phyloP scores from a whole-genome alignment of 2,113 vertebrate genomes.

The human (Homo sapiens) region DNA sequence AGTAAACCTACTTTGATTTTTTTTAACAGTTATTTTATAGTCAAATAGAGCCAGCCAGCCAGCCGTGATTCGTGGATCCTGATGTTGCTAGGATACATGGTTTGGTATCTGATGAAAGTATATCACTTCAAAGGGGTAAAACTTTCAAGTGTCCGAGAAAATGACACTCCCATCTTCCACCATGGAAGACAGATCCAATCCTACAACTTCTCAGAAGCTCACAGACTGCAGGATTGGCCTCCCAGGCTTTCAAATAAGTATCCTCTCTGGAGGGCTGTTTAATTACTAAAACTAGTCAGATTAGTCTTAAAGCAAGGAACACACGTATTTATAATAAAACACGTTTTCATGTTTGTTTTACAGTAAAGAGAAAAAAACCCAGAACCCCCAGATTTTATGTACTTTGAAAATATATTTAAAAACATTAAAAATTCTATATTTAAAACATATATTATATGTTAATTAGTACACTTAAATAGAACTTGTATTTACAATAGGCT shows the following conservation, averaged over 20 bases:
- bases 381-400: slow-evolving; percentile 83
- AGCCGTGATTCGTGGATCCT: slow-evolving; percentile 50
- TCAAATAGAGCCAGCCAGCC: slow-evolving; percentile 70
- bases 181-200: slow-evolving; percentile 68
- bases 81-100: slow-evolving; percentile 62
- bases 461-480: slow-evolving; percentile 92
- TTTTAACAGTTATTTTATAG: slow-evolving; percentile 73
- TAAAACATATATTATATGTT: slow-evolving; percentile 92
- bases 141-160: slow-evolving; percentile 69
- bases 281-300: slow-evolving; percentile 83
- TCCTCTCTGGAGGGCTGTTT: slow-evolving; percentile 75
- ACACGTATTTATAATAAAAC: slow-evolving; percentile 87
- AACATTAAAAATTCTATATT: slow-evolving; percentile 91
- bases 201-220: slow-evolving; percentile 60
- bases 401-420: slow-evolving; percentile 90
- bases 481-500: slow-evolving; percentile 90
- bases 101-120: slow-evolving; percentile 77
- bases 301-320: slow-evolving; percentile 85
- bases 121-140: slow-evolving; percentile 65
- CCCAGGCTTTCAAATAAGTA: slow-evolving; percentile 75
- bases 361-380: slow-evolving; percentile 89
- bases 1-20: slow-evolving; percentile 64
- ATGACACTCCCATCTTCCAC: slow-evolving; percentile 67
- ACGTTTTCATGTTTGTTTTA: slow-evolving; percentile 86
- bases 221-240: slow-evolving; percentile 52